phyloP scores from a whole-genome alignment of 2,113 vertebrate species.

The Numida meleagris region DNA sequence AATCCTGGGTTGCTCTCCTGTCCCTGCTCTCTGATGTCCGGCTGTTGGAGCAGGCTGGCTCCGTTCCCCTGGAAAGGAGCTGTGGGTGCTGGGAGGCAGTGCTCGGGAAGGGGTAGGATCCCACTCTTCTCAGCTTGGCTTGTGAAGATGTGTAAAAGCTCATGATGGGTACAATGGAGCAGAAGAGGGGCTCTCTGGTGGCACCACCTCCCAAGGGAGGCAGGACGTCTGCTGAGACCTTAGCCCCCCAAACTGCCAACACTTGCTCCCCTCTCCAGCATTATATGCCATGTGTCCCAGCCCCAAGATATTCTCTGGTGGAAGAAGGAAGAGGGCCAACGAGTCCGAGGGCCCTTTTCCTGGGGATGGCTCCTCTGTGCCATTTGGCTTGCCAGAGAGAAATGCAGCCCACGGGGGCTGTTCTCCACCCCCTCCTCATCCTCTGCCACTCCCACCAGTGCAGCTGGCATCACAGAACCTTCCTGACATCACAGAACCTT shows the following conservation, averaged over 20 bases:
- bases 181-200: neutral
- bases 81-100: neutral
- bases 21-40: neutral
- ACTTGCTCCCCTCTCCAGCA: neutral
- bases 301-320: too few relatives aligned
- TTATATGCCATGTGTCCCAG: neutral
- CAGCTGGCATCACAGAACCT: too few relatives aligned
- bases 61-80: neutral
- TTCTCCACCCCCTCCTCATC: too few relatives aligned
- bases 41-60: neutral
- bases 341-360: too few relatives aligned
- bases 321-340: too few relatives aligned
- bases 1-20: conserved; percentile 44
- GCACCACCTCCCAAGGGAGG: neutral
- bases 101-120: neutral
- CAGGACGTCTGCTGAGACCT: neutral
- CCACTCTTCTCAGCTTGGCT: neutral
- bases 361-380: too few relatives aligned
- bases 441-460: too few relatives aligned
- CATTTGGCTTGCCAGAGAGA: too few relatives aligned
- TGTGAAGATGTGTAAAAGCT: neutral
- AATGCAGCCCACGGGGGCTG: too few relatives aligned
- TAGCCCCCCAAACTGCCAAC: neutral
- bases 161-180: neutral
- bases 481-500: too few relatives aligned